A percentile compares a stretch with the other conserved stretches of the same genome.
Evolutionary conservation across 2,113 vertebrate genomes (phyloP).

Genomic region (Lepus americanus): DNA sequence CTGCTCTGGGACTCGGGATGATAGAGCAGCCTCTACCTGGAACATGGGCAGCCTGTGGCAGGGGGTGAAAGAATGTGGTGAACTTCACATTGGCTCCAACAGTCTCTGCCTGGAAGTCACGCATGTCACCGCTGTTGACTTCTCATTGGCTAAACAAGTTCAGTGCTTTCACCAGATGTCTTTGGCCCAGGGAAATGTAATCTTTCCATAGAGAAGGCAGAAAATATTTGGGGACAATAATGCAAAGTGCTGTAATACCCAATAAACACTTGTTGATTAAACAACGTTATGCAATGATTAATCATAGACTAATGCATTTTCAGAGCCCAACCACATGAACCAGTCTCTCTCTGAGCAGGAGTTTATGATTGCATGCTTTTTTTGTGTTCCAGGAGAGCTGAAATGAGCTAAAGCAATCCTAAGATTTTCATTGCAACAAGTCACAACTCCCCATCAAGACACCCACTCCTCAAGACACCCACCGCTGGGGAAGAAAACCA

Average conservation of each 20-base stretch:
- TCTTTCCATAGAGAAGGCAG: not conserved
- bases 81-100: not conserved
- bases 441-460: not conserved
- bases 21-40: not conserved
- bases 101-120: not conserved
- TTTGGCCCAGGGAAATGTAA: not conserved
- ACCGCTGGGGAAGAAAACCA: not conserved
- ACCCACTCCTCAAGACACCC: not conserved
- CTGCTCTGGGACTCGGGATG: not conserved
- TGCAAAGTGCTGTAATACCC: not conserved
- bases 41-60: not conserved
- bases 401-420: constrained; percentile 11
- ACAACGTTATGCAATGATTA: not conserved
- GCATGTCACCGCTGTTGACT: not conserved
- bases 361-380: not conserved
- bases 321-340: not conserved
- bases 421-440: not conserved
- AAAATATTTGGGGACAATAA: constrained; percentile 41
- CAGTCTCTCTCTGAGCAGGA: not conserved
- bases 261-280: constrained; percentile 9
- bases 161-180: not conserved
- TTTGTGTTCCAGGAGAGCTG: not conserved
- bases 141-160: not conserved
- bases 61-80: not conserved
- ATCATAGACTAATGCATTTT: not conserved